Evolutionary conservation across 2,888 invertebrate species (phyloP).

Genomic region (Branchellion lobata): DNA sequence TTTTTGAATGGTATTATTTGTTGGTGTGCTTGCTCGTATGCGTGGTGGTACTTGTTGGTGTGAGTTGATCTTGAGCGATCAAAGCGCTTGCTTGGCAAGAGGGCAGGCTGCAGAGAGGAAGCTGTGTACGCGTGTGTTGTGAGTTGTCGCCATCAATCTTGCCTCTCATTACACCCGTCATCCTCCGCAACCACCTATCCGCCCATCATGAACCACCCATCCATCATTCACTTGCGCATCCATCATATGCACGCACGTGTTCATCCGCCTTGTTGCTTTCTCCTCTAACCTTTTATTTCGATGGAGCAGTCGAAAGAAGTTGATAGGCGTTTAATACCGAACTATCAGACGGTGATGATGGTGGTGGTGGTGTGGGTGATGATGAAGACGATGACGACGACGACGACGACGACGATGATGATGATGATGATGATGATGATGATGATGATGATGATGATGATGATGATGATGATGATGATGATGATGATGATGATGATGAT

Average conservation of each 20-base stretch:
- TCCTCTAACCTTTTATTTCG: too few relatives aligned
- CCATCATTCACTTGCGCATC: background rate
- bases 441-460: background rate
- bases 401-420: background rate
- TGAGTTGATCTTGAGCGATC: too few relatives aligned
- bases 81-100: too few relatives aligned
- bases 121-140: background rate
- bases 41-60: too few relatives aligned
- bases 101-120: background rate
- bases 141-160: background rate
- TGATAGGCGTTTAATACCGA: too few relatives aligned
- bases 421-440: background rate
- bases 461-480: background rate
- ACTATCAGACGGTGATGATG: slow-evolving; percentile 30
- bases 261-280: too few relatives aligned
- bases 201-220: background rate
- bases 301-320: background rate
- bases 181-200: background rate
- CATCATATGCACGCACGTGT: too few relatives aligned
- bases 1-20: too few relatives aligned
- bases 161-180: slow-evolving; percentile 1
- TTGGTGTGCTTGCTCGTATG: too few relatives aligned
- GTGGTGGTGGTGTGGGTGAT: background rate
- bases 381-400: background rate
- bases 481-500: background rate